phyloP scores from a whole-genome alignment of 2,797 vertebrate genomes.

The Hydrophis major region DNA sequence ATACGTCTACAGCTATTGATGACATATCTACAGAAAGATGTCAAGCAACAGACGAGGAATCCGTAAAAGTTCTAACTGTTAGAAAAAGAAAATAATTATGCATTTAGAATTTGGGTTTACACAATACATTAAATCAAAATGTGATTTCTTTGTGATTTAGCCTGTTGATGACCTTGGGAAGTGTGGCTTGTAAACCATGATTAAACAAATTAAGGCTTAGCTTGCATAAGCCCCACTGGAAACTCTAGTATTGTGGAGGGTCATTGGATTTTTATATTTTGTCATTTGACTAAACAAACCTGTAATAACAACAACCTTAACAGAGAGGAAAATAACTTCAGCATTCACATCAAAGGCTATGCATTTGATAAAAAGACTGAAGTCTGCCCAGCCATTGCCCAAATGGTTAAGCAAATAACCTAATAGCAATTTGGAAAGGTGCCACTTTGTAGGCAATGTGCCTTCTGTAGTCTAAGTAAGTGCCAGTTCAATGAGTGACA shows the following conservation, averaged over 20 bases:
- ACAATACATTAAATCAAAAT: not conserved
- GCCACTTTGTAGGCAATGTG: not conserved
- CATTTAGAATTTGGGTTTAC: not conserved
- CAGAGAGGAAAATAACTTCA: not conserved
- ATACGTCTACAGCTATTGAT: too few species aligned
- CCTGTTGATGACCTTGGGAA: not conserved
- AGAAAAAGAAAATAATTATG: not conserved
- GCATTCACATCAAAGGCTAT: not conserved
- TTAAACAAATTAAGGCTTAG: not conserved
- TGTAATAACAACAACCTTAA: not conserved
- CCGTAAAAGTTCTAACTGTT: not conserved
- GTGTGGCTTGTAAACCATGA: not conserved
- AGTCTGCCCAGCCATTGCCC: fast-evolving
- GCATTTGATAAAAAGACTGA: not conserved
- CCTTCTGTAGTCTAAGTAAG: not conserved
- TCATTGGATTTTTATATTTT: not conserved
- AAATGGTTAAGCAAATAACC: constrained; percentile 6
- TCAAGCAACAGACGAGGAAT: too few species aligned
- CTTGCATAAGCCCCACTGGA: not conserved
- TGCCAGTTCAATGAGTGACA: constrained; percentile 28
- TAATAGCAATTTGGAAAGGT: constrained; percentile 30
- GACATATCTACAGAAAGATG: too few species aligned
- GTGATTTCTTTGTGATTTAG: not conserved
- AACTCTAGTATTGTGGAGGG: not conserved
- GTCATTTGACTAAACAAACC: not conserved